Evolutionary conservation across 2,888 invertebrate genomes (phyloP).

Genomic region (Erpobdella octoculata): DNA sequence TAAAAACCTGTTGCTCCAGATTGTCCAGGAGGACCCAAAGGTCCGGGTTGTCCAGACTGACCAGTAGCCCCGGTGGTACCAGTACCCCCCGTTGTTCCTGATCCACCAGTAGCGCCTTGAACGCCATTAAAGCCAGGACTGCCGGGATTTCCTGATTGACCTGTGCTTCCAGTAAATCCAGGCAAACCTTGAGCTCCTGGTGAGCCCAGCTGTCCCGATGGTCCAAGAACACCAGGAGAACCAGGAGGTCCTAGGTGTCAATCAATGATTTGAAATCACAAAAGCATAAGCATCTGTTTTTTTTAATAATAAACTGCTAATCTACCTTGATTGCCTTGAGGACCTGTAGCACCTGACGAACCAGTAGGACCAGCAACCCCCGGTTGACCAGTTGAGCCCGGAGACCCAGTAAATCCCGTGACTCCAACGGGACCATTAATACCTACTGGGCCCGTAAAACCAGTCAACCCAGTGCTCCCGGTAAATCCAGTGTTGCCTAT

Average conservation of each 20-base stretch:
- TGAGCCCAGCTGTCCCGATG: slow-evolving; percentile 19
- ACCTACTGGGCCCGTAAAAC: slow-evolving; percentile 24
- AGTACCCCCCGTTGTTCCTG: slow-evolving; percentile 44
- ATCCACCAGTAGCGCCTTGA: slow-evolving; percentile 31
- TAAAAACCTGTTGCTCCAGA: slow-evolving; percentile 23
- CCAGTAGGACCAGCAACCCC: slow-evolving; percentile 31
- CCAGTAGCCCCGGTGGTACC: slow-evolving; percentile 26
- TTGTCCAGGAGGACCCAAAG: slow-evolving; percentile 11
- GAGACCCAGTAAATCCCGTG: slow-evolving; percentile 2
- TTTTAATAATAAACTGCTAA: slow-evolving; percentile 45
- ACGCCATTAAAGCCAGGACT: too few species aligned
- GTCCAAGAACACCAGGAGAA: slow-evolving; percentile 11
- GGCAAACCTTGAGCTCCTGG: slow-evolving; percentile 30
- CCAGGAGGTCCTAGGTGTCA: slow-evolving; percentile 30
- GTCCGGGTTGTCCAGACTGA: slow-evolving; percentile 28
- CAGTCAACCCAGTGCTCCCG: slow-evolving; percentile 44
- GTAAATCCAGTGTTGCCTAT: slow-evolving; percentile 33
- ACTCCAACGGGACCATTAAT: slow-evolving; percentile 27
- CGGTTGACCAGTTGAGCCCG: slow-evolving; percentile 29
- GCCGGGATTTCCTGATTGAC: slow-evolving; percentile 32
- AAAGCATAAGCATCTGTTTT: not conserved
- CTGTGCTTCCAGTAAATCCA: slow-evolving; percentile 43
- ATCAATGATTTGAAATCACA: too few species aligned
- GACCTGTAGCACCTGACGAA: slow-evolving; percentile 26
- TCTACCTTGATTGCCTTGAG: not conserved